Evolutionary conservation across 2,797 vertebrate species (phyloP), one percentile per base, ranked within the genome.

Genomic region (Clarias fuscus): DNA sequence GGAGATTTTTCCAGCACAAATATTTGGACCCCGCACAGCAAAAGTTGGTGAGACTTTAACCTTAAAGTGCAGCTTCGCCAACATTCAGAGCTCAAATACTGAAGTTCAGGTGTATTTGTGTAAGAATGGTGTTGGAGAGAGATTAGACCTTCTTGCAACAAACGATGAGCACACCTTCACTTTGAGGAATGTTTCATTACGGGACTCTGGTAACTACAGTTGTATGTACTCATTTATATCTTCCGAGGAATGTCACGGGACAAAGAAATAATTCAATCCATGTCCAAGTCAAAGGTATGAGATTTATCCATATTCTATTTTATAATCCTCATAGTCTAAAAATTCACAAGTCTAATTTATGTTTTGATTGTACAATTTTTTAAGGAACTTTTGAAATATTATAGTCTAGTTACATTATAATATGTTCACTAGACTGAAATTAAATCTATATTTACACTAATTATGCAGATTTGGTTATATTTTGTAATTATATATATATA

Each of bases 151-250:
- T 17, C 67, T 86, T 56, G 18, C 11, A 48, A 64, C 73, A 7
- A 81, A 37, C 10, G 0, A n/a, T 2, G n/a, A 81, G 0, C 7
- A n/a, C 43, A 48, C 1, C 2, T 86, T 82, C n/a, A 73, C n/a
- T n/a, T 56, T 82, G 40, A 81, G n/a, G 30, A 56, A 82, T 73
- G 62, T 65, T 73, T 81, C 78, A 72, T 59, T 24, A n/a, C 56
- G 1, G 40, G 78, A 86, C 56, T 86, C 85, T 20, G 84, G 76
- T 33, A 53, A 10, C 6, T 85, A 85, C 84, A 85, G 67, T 11
- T 85, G 84, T 43, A 65, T 85, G 17, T 85, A 80, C 2, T 85
- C 76, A 27, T 8, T 7, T n/a, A 20, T 7, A 43, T 81, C 4
- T 0, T 48, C 11, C 37, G 0, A 11, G 72, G 0, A 17, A 53